A percentile compares a stretch with the other conserved stretches of the same genome.
Evolutionary conservation across 2,113 vertebrate species (phyloP).

Genomic region (Corvus cornix): DNA sequence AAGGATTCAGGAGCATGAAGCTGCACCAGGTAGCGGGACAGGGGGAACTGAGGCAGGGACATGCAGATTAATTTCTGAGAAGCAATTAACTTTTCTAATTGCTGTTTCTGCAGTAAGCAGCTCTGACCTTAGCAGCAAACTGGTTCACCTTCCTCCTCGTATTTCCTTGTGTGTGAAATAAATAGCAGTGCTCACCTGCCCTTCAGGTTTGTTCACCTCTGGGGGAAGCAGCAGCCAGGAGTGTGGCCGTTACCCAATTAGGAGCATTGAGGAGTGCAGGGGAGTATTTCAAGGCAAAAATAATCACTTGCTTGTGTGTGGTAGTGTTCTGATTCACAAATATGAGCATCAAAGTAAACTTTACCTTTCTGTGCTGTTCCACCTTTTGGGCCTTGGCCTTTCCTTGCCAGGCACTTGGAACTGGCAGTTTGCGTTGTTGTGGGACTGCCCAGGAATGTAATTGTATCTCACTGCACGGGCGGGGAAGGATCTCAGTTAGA

Average conservation of each 20-base stretch:
- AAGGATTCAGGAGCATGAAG: background rate
- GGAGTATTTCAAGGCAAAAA: background rate
- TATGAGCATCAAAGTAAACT: background rate
- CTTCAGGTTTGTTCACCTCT: background rate
- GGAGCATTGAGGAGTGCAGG: background rate
- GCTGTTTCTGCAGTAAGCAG: background rate
- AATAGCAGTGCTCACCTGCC: background rate
- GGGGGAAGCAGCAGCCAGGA: background rate
- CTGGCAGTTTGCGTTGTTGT: background rate
- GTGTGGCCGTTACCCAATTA: background rate
- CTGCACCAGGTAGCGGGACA: background rate
- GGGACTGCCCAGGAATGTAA: constrained; percentile 10
- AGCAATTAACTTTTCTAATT: background rate
- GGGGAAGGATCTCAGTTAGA: background rate
- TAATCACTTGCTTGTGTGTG: background rate
- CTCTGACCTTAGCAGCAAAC: background rate
- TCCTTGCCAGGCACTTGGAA: background rate
- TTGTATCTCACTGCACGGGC: background rate
- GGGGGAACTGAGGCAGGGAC: background rate
- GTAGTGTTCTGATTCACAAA: background rate
- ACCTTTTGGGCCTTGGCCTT: background rate
- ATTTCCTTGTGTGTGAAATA: background rate
- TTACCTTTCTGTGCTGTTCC: background rate
- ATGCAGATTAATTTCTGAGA: background rate
- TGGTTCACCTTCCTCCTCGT: background rate